Conservation (phyloP, 37 sponge, comb jelly and placozoan species). For the Cliona cf. orientalis region DNA sequence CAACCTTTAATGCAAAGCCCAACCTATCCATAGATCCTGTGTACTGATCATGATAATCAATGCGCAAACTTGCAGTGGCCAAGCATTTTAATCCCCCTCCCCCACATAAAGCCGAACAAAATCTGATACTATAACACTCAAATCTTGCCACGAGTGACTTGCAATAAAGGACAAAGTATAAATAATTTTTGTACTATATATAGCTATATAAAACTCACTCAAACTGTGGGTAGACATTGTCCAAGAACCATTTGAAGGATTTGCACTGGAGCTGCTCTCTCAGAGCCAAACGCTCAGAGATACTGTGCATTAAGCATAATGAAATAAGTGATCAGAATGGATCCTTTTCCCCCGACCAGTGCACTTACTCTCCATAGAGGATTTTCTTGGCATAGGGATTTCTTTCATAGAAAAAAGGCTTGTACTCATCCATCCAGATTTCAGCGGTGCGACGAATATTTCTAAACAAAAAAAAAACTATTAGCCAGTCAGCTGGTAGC, state of each 20-base stretch:
- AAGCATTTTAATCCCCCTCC: too few relatives aligned
- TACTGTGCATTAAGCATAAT: constrained; percentile 31
- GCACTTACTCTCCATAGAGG: constrained; percentile 64
- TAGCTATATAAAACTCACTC: constrained; percentile 24
- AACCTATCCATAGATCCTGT: too few relatives aligned
- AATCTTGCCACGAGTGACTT: not conserved
- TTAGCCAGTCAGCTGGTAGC: too few relatives aligned
- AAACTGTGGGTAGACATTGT: constrained; percentile 85
- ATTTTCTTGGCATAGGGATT: constrained; percentile 39
- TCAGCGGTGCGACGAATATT: constrained; percentile 79
- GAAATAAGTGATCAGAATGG: not conserved
- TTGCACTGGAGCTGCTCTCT: constrained; percentile 78
- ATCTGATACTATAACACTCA: too few relatives aligned
- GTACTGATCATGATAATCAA: too few relatives aligned
- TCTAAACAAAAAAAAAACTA: constrained; percentile 15
- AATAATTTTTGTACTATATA: not conserved
- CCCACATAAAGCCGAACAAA: too few relatives aligned
- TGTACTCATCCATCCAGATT: constrained; percentile 91
- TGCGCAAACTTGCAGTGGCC: too few relatives aligned
- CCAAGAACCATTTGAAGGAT: constrained; percentile 87
- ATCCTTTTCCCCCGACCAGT: not conserved
- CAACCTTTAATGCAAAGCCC: too few relatives aligned
- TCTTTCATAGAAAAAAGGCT: constrained; percentile 69
- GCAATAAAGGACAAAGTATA: not conserved
- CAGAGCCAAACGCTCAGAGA: constrained; percentile 64